A percentile compares a stretch with the other conserved stretches of the same genome.
Conservation (phyloP, 2,888 invertebrate genomes). For the Deilephila elpenor region DNA sequence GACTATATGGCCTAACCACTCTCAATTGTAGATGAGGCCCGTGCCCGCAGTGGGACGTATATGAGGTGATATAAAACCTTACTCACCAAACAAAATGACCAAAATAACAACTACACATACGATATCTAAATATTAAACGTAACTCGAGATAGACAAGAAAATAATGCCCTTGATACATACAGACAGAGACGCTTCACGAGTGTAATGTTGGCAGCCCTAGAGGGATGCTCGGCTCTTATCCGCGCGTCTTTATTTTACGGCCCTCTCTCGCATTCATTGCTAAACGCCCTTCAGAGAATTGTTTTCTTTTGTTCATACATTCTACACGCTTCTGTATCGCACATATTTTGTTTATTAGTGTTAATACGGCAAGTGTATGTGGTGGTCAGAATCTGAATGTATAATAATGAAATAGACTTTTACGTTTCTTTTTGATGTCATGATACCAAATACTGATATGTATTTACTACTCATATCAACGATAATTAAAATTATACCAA, state of each 20-base stretch:
- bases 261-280: constrained; percentile 25
- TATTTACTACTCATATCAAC: too few species aligned
- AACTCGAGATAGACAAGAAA: background rate
- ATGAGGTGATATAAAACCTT: too few species aligned
- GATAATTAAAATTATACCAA: too few species aligned
- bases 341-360: background rate
- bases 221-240: constrained; percentile 7
- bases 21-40: too few species aligned
- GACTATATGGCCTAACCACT: too few species aligned
- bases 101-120: too few species aligned
- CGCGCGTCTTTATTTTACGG: constrained; percentile 18
- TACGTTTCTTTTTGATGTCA: too few species aligned
- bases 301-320: constrained; percentile 17
- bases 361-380: background rate
- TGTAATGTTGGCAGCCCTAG: background rate
- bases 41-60: too few species aligned
- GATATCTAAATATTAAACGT: background rate
- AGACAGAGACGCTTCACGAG: background rate
- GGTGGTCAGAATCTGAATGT: too few species aligned
- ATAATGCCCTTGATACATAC: background rate
- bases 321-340: background rate
- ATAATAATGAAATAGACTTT: too few species aligned
- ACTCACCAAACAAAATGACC: too few species aligned
- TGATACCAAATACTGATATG: too few species aligned
- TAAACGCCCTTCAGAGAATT: constrained; percentile 25